Base-by-base conservation (phyloP, 1,140 invertebrate genomes). In the Panagrolaimus sp. region DNA sequence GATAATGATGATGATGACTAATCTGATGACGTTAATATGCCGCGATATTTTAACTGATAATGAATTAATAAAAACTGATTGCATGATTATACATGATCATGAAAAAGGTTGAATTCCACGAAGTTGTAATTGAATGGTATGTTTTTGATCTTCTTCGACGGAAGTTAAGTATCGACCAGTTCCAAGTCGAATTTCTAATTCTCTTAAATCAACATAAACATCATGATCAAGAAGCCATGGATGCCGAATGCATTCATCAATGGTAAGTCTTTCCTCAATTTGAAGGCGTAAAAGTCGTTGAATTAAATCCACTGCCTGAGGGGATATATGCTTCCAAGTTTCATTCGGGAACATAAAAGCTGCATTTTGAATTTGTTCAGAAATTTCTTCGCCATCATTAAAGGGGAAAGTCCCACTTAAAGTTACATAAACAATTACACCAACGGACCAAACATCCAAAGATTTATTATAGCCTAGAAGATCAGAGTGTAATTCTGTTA, bases 261-360 rank as follows among this genome's bases (percentile, higher is more conserved):
- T 96, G 1, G 92, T 81, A 12, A 82, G 70, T 24, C 80, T 71
- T 43, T 83, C 75, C 62, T 82, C 82, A 24, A 82, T 83, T 80
- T 82, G 52, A 21, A 74, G 68, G 58, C 17, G 9, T 43, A 74
- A 21, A 12, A 98, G 86, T 86, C 96, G 96, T 85, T 93, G 96
- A 72, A 98, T 98, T 66, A 98, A 86, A 87, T 98, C 94, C 83
- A 97, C 93, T 69, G 94, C 93, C 86, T 96, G 90, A 43, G 89
- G 88, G 21, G 93, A 95, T 79, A 98, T 94, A 84, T 96, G 92
- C 83, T 91, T 91, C 96, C 96, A 98, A 0, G 94, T 93, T 85
- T 91, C 91, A 0, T 92, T 90, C n/a, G 96, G 96, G 87, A 97
- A 99, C 96, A 99, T 98, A 83, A 98, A 98, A 47, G 92, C 93